Evolutionary conservation across 2,888 invertebrate species (phyloP).

Genomic region (Tanypteryx hageni): DNA sequence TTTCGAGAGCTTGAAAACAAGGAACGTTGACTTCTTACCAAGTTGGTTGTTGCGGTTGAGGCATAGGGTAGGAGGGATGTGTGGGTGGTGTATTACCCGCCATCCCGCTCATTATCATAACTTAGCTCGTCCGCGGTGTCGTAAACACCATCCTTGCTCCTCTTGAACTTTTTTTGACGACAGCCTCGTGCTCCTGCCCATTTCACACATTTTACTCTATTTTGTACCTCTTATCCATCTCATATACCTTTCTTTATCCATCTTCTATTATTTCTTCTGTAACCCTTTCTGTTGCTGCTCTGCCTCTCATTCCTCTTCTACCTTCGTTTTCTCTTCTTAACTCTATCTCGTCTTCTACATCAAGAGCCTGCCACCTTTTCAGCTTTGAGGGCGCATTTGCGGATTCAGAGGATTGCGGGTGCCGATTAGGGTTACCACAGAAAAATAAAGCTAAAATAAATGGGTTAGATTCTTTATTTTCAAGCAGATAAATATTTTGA

Average conservation of each 20-base stretch:
- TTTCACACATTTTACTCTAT: too few relatives aligned
- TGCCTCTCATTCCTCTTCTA: background rate
- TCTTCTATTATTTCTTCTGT: background rate
- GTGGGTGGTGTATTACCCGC: background rate
- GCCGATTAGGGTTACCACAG: too few relatives aligned
- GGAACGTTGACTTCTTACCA: background rate
- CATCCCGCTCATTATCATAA: conserved; percentile 18
- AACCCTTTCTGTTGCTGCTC: background rate
- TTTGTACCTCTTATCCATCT: background rate
- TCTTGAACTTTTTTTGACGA: too few relatives aligned
- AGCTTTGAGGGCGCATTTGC: too few relatives aligned
- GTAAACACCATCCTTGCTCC: background rate
- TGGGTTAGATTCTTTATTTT: too few relatives aligned
- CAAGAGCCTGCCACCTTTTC: too few relatives aligned
- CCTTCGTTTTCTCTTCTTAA: background rate
- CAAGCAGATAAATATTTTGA: too few relatives aligned
- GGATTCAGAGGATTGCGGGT: too few relatives aligned
- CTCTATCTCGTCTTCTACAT: too few relatives aligned
- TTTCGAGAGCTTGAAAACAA: background rate
- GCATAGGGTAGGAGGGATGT: background rate
- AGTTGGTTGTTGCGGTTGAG: background rate
- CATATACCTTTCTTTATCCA: background rate
- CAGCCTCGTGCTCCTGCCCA: too few relatives aligned
- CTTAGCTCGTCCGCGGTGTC: conserved; percentile 26
- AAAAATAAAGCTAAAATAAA: too few relatives aligned